These are phyloP conservation scores for Nectonema munidae DNA, from an alignment of 2,888 invertebrate species.

Conservation along the genomic window DNA sequence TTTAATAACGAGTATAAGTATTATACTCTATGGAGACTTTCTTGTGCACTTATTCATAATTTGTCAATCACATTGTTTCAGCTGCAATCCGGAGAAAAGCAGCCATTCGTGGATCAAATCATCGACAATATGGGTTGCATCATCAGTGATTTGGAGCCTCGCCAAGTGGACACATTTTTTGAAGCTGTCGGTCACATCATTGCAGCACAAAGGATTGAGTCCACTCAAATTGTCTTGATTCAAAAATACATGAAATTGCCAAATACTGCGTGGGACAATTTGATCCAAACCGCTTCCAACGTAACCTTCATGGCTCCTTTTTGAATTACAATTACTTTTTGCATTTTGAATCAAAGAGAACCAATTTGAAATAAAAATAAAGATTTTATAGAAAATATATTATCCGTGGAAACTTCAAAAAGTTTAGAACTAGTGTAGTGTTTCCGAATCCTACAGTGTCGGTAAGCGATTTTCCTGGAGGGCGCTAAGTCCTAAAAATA, in stretches of 20 bases:
- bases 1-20: no score
- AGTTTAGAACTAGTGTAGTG: no score
- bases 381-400: no score
- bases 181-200: slow-evolving; percentile 99
- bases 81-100: slow-evolving; percentile 65
- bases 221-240: slow-evolving; percentile 62
- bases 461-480: no score
- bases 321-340: background rate
- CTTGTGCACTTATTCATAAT: no score
- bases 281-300: slow-evolving; percentile 72
- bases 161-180: slow-evolving; percentile 90
- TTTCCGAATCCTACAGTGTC: no score
- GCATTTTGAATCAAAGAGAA: no score
- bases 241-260: slow-evolving; percentile 88
- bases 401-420: no score
- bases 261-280: slow-evolving; percentile 91
- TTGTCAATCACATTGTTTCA: no score
- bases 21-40: no score
- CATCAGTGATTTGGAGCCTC: slow-evolving; percentile 87
- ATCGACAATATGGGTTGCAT: slow-evolving; percentile 72
- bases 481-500: no score
- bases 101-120: slow-evolving; percentile 95
- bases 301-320: slow-evolving; percentile 21
- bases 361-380: no score
- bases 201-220: slow-evolving; percentile 59